Evolutionary conservation across 1,140 invertebrate genomes (phyloP), one percentile per base, ranked within the genome.

Genomic region (Mizuhopecten yessoensis): DNA sequence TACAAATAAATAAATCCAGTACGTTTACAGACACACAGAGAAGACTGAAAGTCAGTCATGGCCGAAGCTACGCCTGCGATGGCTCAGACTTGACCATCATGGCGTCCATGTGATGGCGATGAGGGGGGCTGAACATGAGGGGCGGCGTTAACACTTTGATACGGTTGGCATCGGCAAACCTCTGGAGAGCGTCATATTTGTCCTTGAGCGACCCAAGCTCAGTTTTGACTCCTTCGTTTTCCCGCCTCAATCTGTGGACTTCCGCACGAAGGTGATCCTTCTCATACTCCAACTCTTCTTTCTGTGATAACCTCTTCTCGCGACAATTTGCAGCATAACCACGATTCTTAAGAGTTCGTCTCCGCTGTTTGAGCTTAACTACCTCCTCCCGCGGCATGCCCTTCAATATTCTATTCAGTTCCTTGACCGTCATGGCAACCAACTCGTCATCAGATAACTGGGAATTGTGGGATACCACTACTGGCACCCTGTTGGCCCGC

Each of bases 251-350:
- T 34, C 94, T 90, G 34, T 96, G 93, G 5, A 96, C 95, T 89
- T 96, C 96, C n/a, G 94, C 93, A 86, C 93, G 89, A 0, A 96
- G 92, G 23, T 94, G 90, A 34, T 96, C 94, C 90, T 95, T 99
- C 88, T 98, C 98, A 92, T 98, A 97, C 96, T 99, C 99, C 93
- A 99, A 97, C 49, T 95, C 95, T 91, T 96, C 96, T 93, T 96
- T 96, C 89, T 96, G 96, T 2, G 95, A 95, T 33, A 96, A 93
- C 45, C 96, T 94, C 88, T 96, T 96, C 90, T 96, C 96, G 11
- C 99, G 98, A 96, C 99, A 99, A 96, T 99, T 99, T 95, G 99
- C 99, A 34, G 99, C 99, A 97, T 99, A 99, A 2, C 99, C 99
- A 20, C 99, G 97, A 96, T 99, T 99, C 97, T 99, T 99, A 29